phyloP scores from a whole-genome alignment of 2,797 vertebrate genomes.

The Enteromius fasciolatus region DNA sequence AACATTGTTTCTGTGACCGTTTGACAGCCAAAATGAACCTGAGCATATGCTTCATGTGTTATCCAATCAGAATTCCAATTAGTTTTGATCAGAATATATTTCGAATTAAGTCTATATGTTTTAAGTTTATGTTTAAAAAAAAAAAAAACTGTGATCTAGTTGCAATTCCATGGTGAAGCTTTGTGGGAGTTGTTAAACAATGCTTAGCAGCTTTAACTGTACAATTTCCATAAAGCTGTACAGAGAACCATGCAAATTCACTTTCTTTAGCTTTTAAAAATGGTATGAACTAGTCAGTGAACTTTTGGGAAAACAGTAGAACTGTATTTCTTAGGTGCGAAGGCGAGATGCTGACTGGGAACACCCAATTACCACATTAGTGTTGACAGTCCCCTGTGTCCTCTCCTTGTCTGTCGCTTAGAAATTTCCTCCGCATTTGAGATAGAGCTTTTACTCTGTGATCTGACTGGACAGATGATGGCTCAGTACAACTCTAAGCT shows the following conservation, averaged over 20 bases:
- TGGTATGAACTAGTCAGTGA: background rate
- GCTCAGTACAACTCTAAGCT: constrained; percentile 75
- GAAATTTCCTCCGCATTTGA: constrained; percentile 54
- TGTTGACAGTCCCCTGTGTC: constrained; percentile 35
- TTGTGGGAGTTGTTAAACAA: background rate
- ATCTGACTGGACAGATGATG: constrained; percentile 71
- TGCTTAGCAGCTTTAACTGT: background rate
- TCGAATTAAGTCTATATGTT: background rate
- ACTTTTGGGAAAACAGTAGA: constrained; percentile 9
- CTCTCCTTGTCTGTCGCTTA: constrained; percentile 25
- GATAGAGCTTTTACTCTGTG: constrained; percentile 72
- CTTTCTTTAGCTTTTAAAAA: background rate
- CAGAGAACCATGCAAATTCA: background rate
- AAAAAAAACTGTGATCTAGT: background rate
- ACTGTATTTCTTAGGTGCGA: constrained; percentile 29
- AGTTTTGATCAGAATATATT: background rate
- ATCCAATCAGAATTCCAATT: background rate
- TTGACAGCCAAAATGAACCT: background rate
- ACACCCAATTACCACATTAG: constrained; percentile 36
- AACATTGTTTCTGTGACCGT: background rate
- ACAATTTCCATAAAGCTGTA: background rate
- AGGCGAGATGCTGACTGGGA: constrained; percentile 7
- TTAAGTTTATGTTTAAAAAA: background rate
- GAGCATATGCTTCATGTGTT: background rate
- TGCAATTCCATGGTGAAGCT: background rate